Conservation (phyloP, 2,888 invertebrate species). For the Drosophila falleni region DNA sequence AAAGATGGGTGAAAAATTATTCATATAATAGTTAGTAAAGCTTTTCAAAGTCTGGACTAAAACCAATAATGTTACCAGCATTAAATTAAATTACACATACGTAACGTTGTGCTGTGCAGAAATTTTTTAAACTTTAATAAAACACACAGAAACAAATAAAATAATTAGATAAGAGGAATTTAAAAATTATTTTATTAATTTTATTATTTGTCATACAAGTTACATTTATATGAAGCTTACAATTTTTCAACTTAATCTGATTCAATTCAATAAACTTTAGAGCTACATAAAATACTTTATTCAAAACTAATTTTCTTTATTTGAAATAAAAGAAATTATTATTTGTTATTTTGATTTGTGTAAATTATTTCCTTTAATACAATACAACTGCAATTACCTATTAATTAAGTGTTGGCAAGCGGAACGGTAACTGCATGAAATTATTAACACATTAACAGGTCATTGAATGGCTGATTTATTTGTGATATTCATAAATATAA, state of each 20-base stretch:
- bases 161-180: neutral
- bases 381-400: constrained; percentile 35
- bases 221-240: neutral
- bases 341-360: neutral
- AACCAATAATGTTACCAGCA: constrained; percentile 49
- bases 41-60: constrained; percentile 26
- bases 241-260: neutral
- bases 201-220: neutral
- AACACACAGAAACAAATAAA: neutral
- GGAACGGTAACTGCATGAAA: constrained; percentile 42
- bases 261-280: neutral
- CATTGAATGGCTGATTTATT: constrained; percentile 67
- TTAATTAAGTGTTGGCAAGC: constrained; percentile 50
- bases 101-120: constrained; percentile 17
- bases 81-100: constrained; percentile 42
- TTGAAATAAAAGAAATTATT: too few relatives aligned
- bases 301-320: too few relatives aligned
- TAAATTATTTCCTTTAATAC: constrained; percentile 4
- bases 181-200: neutral
- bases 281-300: neutral
- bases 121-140: neutral
- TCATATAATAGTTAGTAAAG: neutral
- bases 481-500: constrained; percentile 67
- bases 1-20: neutral
- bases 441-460: constrained; percentile 74